Conservation (phyloP, 2,888 invertebrate species). For the Athalia cordata region DNA sequence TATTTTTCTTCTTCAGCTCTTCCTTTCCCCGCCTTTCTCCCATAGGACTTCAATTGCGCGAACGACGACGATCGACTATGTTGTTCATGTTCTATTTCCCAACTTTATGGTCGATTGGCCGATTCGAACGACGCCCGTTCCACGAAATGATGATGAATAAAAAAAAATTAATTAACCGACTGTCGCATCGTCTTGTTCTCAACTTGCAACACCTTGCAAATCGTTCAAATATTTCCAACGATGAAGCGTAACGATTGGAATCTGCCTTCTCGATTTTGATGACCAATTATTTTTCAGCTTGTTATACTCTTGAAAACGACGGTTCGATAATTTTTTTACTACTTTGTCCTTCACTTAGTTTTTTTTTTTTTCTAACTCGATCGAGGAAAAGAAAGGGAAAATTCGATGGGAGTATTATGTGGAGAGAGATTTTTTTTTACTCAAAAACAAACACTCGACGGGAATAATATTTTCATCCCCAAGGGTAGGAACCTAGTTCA, state of each 20-base stretch:
- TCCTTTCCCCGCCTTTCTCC: not conserved
- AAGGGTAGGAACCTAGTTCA: too few relatives aligned
- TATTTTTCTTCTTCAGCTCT: not conserved
- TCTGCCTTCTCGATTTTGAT: slow-evolving; percentile 14
- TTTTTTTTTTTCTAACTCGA: not conserved
- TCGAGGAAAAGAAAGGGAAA: not conserved
- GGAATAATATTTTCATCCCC: too few relatives aligned
- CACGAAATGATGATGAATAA: not conserved
- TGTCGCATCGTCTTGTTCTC: too few relatives aligned
- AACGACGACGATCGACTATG: not conserved
- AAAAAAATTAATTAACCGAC: slow-evolving; percentile 4
- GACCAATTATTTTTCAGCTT: not conserved
- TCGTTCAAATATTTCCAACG: slow-evolving; percentile 36
- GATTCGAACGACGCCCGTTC: too few relatives aligned
- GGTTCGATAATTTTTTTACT: slow-evolving; percentile 5
- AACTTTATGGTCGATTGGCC: too few relatives aligned
- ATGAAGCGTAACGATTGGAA: slow-evolving; percentile 21
- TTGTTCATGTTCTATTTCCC: slow-evolving; percentile 8
- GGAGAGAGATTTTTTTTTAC: too few relatives aligned
- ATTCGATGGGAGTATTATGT: too few relatives aligned
- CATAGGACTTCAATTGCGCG: slow-evolving; percentile 4
- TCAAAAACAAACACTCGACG: too few relatives aligned
- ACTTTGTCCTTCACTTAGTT: not conserved
- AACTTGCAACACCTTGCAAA: too few relatives aligned
- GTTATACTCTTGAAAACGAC: not conserved